phyloP scores from a whole-genome alignment of 2,888 invertebrate species.

The Itoplectis maculator region DNA sequence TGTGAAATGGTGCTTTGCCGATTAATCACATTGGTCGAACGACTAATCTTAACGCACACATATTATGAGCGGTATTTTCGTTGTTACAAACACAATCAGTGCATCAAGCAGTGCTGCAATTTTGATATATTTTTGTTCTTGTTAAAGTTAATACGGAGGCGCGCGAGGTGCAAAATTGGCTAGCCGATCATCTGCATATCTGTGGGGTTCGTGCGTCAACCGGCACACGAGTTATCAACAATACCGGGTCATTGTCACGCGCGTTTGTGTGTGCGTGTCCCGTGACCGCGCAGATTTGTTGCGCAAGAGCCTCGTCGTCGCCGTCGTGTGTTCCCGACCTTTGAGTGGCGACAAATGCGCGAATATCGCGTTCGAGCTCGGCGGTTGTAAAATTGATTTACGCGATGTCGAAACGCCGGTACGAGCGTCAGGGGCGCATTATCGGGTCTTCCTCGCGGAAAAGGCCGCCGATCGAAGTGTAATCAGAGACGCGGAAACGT shows the following conservation, averaged over 20 bases:
- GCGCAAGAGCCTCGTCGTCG: constrained; percentile 6
- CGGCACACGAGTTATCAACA: constrained; percentile 21
- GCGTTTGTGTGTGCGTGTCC: neutral
- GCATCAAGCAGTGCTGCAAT: neutral
- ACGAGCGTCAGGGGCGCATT: neutral
- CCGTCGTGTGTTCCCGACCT: neutral
- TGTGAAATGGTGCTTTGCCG: no score
- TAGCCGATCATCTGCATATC: neutral
- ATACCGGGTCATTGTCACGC: constrained; percentile 18
- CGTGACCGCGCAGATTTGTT: constrained; percentile 21
- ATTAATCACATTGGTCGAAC: no score
- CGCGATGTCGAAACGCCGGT: neutral
- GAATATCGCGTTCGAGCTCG: neutral
- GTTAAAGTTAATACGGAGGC: neutral
- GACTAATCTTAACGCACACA: no score
- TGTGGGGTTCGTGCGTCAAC: neutral
- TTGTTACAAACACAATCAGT: no score
- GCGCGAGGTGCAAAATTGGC: neutral
- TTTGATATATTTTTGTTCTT: neutral
- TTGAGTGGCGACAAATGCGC: neutral
- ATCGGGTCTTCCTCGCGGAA: neutral
- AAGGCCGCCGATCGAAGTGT: neutral
- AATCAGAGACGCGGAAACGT: constrained; percentile 27
- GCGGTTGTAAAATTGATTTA: neutral
- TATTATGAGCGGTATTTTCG: no score